These are phyloP conservation scores for Oxyura jamaicensis DNA, from an alignment of 2,113 vertebrate genomes.

Conservation along the genomic window DNA sequence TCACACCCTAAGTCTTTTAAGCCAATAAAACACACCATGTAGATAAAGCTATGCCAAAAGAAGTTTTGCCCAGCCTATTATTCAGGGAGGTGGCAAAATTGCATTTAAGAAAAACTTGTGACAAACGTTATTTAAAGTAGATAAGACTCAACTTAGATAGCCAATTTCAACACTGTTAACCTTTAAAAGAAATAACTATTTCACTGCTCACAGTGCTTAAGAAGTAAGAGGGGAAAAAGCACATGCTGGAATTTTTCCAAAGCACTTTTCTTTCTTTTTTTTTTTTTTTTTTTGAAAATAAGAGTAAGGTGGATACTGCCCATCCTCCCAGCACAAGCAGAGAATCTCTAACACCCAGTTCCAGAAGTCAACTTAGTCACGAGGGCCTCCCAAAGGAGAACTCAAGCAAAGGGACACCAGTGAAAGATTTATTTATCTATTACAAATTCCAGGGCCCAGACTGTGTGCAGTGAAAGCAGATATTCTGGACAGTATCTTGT, in stretches of 20 bases:
- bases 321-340: not conserved
- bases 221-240: not conserved
- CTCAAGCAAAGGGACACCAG: not conserved
- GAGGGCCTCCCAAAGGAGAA: not conserved
- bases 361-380: not conserved
- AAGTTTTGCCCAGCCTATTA: not conserved
- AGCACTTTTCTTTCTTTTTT: not conserved
- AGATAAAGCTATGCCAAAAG: conserved; percentile 33
- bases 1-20: not conserved
- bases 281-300: not conserved
- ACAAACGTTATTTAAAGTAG: conserved; percentile 10
- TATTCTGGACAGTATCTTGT: not conserved
- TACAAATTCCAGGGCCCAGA: not conserved
- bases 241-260: not conserved
- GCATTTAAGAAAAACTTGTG: not conserved
- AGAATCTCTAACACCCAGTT: not conserved
- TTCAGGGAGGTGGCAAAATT: not conserved
- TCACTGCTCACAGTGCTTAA: not conserved
- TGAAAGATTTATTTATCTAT: not conserved
- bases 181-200: conserved; percentile 27
- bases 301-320: not conserved
- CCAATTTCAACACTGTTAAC: conserved; percentile 35
- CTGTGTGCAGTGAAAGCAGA: not conserved
- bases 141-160: conserved; percentile 8
- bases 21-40: not conserved